Conservation (phyloP, 2,113 vertebrate species). For the Ptilonorhynchus violaceus region DNA sequence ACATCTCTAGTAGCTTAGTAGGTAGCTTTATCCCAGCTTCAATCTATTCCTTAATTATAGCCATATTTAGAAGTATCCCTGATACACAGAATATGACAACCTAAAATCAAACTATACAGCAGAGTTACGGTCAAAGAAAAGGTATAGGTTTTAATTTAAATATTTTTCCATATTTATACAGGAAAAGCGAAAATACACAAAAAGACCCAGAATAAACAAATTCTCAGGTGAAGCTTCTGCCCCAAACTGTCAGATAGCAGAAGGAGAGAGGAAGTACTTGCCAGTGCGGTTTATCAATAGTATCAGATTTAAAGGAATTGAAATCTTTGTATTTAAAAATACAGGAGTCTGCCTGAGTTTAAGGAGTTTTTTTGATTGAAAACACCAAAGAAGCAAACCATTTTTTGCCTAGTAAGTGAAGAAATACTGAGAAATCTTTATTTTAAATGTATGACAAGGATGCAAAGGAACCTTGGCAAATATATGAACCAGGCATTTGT, state of each 20-base stretch:
- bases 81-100: neutral
- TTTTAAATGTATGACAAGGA: neutral
- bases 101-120: neutral
- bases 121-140: neutral
- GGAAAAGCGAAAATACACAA: neutral
- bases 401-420: neutral
- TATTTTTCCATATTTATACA: neutral
- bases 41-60: neutral
- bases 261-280: neutral
- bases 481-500: neutral
- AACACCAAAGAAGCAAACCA: neutral
- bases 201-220: neutral
- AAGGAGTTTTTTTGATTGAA: accelerated
- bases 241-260: neutral
- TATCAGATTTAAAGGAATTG: neutral
- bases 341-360: neutral
- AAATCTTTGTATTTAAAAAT: neutral
- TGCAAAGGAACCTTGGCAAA: neutral
- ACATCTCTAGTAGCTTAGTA: neutral
- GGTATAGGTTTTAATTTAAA: neutral
- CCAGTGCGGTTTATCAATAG: neutral
- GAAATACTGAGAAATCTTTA: neutral
- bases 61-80: neutral
- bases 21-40: neutral
- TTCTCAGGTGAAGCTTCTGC: neutral